phyloP scores from a whole-genome alignment of 1,140 invertebrate species.

The Palaemon carinicauda region DNA sequence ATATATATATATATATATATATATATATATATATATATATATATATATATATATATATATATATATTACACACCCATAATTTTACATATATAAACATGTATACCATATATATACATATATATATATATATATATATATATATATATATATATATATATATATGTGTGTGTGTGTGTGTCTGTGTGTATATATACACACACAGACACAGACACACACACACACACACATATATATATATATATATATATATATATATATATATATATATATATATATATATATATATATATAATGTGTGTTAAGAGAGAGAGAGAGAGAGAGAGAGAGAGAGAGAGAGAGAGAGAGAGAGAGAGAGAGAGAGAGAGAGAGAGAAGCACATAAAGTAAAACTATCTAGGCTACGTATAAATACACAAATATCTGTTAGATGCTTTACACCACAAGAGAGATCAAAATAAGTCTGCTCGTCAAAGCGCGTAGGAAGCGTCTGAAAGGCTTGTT shows the following conservation, averaged over 20 bases:
- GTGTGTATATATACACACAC: not conserved
- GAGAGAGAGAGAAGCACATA: too few relatives aligned
- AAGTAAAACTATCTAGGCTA: too few relatives aligned
- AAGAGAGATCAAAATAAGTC: too few relatives aligned
- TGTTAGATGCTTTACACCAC: too few relatives aligned
- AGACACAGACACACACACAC: not conserved
- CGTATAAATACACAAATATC: too few relatives aligned
- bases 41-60: not conserved
- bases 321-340: too few relatives aligned
- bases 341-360: too few relatives aligned
- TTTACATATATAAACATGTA: not conserved
- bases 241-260: not conserved
- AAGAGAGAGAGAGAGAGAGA: too few relatives aligned
- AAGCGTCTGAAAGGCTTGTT: too few relatives aligned
- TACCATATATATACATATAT: not conserved
- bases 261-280: not conserved
- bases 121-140: not conserved
- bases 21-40: conserved; percentile 6
- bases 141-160: not conserved
- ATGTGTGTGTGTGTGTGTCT: not conserved
- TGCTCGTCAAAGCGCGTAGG: too few relatives aligned
- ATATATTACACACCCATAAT: not conserved
- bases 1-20: not conserved
- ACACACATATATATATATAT: not conserved
- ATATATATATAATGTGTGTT: not conserved